Percentiles rank a stretch among this genome's conserved stretches.
phyloP scores from a whole-genome alignment of 2,888 invertebrate genomes.

The Cabera pusaria region DNA sequence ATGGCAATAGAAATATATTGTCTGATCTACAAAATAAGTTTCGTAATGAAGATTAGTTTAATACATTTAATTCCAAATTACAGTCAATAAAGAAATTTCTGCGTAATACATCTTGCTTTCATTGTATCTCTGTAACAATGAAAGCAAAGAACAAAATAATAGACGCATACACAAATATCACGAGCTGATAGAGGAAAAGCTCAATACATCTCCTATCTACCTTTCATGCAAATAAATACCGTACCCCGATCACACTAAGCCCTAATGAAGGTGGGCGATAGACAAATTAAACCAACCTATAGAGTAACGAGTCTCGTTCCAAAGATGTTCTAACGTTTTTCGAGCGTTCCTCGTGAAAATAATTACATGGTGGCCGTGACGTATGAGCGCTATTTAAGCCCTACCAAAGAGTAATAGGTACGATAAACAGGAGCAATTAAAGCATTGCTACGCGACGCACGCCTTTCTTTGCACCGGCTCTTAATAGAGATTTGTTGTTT shows the following conservation, averaged over 20 bases:
- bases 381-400: slow-evolving; percentile 78
- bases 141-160: too few relatives aligned
- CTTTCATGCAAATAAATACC: slow-evolving; percentile 20
- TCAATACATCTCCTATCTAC: too few relatives aligned
- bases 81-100: too few relatives aligned
- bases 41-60: too few relatives aligned
- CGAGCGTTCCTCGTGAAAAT: slow-evolving; percentile 74
- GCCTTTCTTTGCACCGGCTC: slow-evolving; percentile 71
- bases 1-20: too few relatives aligned
- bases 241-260: slow-evolving; percentile 40
- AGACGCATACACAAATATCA: too few relatives aligned
- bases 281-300: slow-evolving; percentile 66
- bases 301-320: slow-evolving; percentile 54
- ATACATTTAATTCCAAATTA: too few relatives aligned
- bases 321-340: slow-evolving; percentile 64
- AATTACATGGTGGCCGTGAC: slow-evolving; percentile 78
- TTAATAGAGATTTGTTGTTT: slow-evolving; percentile 72
- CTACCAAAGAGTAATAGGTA: slow-evolving; percentile 73
- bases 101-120: too few relatives aligned
- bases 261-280: slow-evolving; percentile 54
- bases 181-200: too few relatives aligned
- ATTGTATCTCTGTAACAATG: too few relatives aligned
- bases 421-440: slow-evolving; percentile 81
- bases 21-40: too few relatives aligned
- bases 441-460: slow-evolving; percentile 80